Conservation (phyloP, 2,113 vertebrate genomes). For the Gracilinanus agilis region DNA sequence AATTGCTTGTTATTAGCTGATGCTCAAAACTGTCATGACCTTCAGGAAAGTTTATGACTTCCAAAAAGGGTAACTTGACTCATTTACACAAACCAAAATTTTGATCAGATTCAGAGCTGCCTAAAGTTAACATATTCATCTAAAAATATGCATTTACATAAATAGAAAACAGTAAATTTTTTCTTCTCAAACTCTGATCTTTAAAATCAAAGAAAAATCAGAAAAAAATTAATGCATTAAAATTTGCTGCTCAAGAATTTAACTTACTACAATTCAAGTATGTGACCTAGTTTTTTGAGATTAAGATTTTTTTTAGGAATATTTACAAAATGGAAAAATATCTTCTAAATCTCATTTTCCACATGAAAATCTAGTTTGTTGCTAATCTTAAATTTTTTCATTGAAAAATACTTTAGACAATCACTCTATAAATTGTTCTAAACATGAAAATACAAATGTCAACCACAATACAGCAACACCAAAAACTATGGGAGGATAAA, state of each 20-base stretch:
- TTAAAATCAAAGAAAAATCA: background rate
- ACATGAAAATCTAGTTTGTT: background rate
- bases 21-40: background rate
- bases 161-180: background rate
- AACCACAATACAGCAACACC: background rate
- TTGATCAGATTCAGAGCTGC: background rate
- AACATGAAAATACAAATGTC: conserved; percentile 15
- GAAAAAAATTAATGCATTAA: conserved; percentile 21
- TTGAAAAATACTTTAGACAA: conserved; percentile 14
- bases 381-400: background rate
- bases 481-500: conserved; percentile 5
- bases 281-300: background rate
- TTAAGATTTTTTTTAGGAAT: background rate
- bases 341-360: conserved; percentile 29
- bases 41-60: background rate
- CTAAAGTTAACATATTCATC: background rate
- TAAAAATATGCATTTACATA: background rate
- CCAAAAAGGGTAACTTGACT: conserved; percentile 9
- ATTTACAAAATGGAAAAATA: background rate
- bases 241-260: background rate
- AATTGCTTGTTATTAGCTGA: background rate
- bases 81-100: conserved; percentile 13
- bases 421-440: conserved; percentile 20
- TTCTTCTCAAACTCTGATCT: conserved; percentile 6
- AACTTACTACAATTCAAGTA: background rate